phyloP scores from a whole-genome alignment of 2,113 vertebrate genomes.

The Sciurus niger region DNA sequence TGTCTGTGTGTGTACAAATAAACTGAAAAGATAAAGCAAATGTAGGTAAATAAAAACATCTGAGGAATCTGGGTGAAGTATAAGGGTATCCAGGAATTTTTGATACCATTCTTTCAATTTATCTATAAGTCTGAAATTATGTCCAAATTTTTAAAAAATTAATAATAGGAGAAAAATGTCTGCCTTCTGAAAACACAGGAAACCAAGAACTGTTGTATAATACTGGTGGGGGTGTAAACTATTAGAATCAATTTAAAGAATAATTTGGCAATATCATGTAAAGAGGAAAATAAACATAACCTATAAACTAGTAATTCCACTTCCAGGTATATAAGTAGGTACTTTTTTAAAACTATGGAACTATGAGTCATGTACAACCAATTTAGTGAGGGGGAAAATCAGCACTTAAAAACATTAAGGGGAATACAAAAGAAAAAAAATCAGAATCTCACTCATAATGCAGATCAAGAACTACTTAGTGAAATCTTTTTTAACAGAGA shows the following conservation, averaged over 20 bases:
- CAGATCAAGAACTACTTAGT: too few relatives aligned
- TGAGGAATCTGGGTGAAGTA: slow-evolving; percentile 28
- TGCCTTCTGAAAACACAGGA: neutral
- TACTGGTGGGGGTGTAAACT: neutral
- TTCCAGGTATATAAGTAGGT: neutral
- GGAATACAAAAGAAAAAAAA: neutral
- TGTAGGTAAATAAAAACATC: slow-evolving; percentile 7
- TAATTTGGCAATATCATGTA: neutral
- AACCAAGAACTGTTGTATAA: neutral
- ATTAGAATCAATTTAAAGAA: neutral
- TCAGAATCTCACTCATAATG: too few relatives aligned
- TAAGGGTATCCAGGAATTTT: neutral
- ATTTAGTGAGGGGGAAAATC: neutral
- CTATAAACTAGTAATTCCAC: slow-evolving; percentile 7
- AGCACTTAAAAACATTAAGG: slow-evolving; percentile 17
- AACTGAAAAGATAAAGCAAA: neutral
- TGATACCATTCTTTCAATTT: neutral
- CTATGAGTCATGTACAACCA: neutral
- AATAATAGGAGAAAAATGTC: neutral
- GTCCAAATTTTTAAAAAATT: neutral
- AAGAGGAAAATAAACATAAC: slow-evolving; percentile 29
- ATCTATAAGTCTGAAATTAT: slow-evolving; percentile 10
- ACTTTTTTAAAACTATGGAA: neutral
- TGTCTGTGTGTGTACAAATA: too few relatives aligned
- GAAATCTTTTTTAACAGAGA: too few relatives aligned